Conservation (phyloP, 2,797 vertebrate genomes). For the Crocidura indochinensis region DNA sequence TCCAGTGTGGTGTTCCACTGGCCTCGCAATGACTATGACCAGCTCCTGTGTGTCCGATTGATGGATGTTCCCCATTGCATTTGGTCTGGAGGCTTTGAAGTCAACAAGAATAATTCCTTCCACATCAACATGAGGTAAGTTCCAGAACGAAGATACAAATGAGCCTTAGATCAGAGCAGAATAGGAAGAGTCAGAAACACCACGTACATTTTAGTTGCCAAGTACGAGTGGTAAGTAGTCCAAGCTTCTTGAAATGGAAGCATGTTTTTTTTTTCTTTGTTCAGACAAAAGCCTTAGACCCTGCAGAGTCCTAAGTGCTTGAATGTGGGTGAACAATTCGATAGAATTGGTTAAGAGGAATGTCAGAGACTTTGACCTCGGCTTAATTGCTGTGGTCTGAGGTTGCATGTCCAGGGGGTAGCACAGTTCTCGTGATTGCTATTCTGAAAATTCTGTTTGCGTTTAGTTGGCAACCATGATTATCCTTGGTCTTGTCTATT, state of each 20-base stretch:
- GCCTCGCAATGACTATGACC: conserved; percentile 98
- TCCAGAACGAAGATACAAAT: not conserved
- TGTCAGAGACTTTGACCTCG: not conserved
- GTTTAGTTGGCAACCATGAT: not conserved
- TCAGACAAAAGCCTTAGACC: conserved; percentile 32
- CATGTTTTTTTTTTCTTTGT: conserved; percentile 25
- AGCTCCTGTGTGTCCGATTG: conserved; percentile 96
- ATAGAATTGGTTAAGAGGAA: not conserved
- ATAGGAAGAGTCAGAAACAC: not conserved
- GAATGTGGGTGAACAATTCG: not conserved
- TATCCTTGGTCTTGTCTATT: not conserved
- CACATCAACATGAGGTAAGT: conserved; percentile 98
- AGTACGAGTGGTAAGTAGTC: not conserved
- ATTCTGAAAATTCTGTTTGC: not conserved
- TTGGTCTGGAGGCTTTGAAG: conserved; percentile 99
- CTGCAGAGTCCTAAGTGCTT: not conserved
- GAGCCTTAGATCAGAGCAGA: conserved; percentile 16
- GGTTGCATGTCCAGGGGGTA: not conserved
- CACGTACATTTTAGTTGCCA: not conserved
- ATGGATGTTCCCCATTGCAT: conserved; percentile 96
- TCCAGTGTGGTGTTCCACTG: conserved; percentile 99
- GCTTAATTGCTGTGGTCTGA: not conserved
- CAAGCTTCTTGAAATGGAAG: conserved; percentile 12
- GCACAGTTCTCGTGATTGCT: not conserved
- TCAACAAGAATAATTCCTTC: conserved; percentile 98